phyloP scores from a whole-genome alignment of 2,888 invertebrate species.

The Sicus ferrugineus region DNA sequence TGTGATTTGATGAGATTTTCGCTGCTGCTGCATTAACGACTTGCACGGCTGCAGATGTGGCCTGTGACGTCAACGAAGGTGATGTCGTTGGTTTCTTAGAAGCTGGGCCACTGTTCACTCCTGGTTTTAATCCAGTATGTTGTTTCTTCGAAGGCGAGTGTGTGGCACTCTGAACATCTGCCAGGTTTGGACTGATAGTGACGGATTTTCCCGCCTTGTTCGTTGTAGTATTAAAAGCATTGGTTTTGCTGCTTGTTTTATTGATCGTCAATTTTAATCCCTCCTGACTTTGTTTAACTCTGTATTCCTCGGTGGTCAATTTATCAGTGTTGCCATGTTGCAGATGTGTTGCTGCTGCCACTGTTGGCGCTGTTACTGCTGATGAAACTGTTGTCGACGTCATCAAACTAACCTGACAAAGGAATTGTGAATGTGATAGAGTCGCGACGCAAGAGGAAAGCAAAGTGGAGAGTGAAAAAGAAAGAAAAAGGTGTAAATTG shows the following conservation, averaged over 20 bases:
- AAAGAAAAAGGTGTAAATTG: conserved; percentile 22
- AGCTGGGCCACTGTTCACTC: conserved; percentile 86
- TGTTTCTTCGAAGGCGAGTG: conserved; percentile 66
- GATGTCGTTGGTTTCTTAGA: conserved; percentile 73
- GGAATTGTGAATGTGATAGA: conserved; percentile 51
- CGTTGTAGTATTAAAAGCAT: conserved; percentile 6
- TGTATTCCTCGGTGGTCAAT: conserved; percentile 71
- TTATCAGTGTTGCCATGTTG: conserved; percentile 42
- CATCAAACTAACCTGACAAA: conserved; percentile 64
- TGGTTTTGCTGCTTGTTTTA: conserved; percentile 75
- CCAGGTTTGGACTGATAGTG: conserved; percentile 66
- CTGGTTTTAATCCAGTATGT: conserved; percentile 84
- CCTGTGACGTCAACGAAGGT: conserved; percentile 23
- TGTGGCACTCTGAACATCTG: conserved; percentile 48
- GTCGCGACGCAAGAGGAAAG: conserved; percentile 23
- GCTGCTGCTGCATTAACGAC: background rate
- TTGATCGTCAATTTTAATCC: conserved; percentile 93
- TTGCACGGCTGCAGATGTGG: background rate
- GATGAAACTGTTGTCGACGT: conserved; percentile 57
- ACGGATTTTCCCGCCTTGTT: conserved; percentile 29
- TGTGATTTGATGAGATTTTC: conserved; percentile 24
- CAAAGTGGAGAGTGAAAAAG: background rate
- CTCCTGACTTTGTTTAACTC: conserved; percentile 85
- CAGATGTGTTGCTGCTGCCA: conserved; percentile 36
- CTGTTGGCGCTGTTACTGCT: conserved; percentile 33